Base-by-base conservation (phyloP, 2,113 vertebrate genomes). In the Tympanuchus pallidicinctus region DNA sequence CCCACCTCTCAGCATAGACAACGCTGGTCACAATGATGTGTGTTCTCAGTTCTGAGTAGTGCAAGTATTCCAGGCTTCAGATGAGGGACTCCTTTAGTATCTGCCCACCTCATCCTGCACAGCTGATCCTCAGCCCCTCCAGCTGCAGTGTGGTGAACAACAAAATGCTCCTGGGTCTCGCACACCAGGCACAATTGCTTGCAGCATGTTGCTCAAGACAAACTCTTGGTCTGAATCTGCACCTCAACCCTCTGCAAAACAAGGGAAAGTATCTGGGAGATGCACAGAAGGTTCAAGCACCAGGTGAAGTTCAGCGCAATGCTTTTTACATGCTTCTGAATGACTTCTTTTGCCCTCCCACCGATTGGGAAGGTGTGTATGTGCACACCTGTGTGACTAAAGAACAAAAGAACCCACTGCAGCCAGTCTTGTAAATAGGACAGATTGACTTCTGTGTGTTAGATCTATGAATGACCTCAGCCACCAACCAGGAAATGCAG, bases 91-190 rank as follows among this genome's bases (percentile, higher is more conserved):
- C 36, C 61, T 64, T 25, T 24, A 40, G 16, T 18, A 40, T 27
- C 36, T 64, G 61, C 61, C 61, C 36, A 52, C 56, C 61, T 52
- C 50, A 19, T 20, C 48, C 28, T 45, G 70, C 66, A 66, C 28
- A 27, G 70, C 34, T 27, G 2, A 11, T n/a, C 82, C 47, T 52
- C 17, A 73, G 25, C 12, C 27, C 80, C 64, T 43, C 47, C 64
- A 40, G 52, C 48, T 74, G 45, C 0, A 0, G 8, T 9, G 20
- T 22, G 38, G 15, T 38, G 54, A 82, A 28, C 3, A 7, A 32
- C 15, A 10, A 52, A 78, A 65, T 18, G 43, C 17, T 65, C 34
- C 69, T 40, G 65, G n/a, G 43, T 65, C 5, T 13, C 13, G 18
- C 19, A 57, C 11, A 66, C 3, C 36, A 19, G 17, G 20, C 43